Evolutionary conservation across 1,140 invertebrate genomes (phyloP), one percentile per base, ranked within the genome.

Genomic region (Eumaeus atala): DNA sequence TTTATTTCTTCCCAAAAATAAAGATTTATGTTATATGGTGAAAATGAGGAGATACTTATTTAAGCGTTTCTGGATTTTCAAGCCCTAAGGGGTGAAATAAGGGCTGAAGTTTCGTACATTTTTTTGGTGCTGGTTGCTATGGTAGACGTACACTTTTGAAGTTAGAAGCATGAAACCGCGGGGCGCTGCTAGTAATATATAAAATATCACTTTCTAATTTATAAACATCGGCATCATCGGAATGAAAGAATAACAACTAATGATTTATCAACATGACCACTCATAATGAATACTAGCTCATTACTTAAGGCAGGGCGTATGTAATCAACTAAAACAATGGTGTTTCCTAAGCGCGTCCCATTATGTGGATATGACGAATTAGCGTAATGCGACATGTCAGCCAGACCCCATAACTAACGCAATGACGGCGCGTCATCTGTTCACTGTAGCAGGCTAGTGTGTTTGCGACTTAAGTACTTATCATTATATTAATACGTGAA

Each of bases 321-420:
- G 58, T 74, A 72, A 74, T 74, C 61, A 74, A 71, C 60, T 72
- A 69, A 75, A 71, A 73, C 70, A 72, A 75, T 54, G 44, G 38
- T 54, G 38, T 54, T 54, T 54, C 40, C 51, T 54, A 54, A 34
- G 34, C 40, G 40, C 16, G 38, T 9, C 40, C 40, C 51, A 36
- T 54, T 47, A 54, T 47, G 51, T 34, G 38, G 61, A 68, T 73
- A 64, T 74, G 74, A 74, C 69, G 70, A 66, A 77, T 77, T 70
- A 62, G 57, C 59, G 48, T 58, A 67, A 77, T 77, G 62, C 66
- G 68, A 74, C 74, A 74, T 65, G 70, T 67, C 64, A 59, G 61
- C 21, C 68, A 44, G 55, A 51, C 70, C 70, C 61, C 62, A 54
- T 54, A 59, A 65, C 58, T 62, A 59, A 61, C 54, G 35, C 17